phyloP scores from a whole-genome alignment of 2,113 vertebrate genomes.

The Bambusicola thoracicus region DNA sequence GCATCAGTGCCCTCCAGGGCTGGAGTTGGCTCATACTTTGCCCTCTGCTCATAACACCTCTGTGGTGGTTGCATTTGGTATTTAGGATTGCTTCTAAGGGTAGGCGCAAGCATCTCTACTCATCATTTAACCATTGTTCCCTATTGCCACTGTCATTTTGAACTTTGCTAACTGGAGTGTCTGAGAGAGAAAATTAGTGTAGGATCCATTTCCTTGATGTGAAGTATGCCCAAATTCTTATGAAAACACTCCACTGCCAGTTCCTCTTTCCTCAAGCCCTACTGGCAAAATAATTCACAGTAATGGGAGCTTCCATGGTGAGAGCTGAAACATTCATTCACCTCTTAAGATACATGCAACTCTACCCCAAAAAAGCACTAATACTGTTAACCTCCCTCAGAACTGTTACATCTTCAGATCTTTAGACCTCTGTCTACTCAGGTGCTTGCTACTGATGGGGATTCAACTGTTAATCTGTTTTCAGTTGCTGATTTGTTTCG shows the following conservation, averaged over 20 bases:
- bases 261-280: background rate
- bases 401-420: background rate
- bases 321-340: background rate
- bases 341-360: background rate
- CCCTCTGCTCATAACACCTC: background rate
- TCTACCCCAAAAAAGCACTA: background rate
- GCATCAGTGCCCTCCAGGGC: background rate
- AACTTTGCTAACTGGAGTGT: background rate
- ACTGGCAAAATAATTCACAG: background rate
- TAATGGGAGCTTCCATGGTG: background rate
- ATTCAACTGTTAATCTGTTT: background rate
- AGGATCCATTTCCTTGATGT: background rate
- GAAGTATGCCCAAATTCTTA: background rate
- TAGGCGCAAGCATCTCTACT: background rate
- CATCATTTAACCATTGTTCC: background rate
- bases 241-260: background rate
- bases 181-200: background rate
- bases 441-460: background rate
- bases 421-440: background rate
- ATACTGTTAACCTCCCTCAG: background rate
- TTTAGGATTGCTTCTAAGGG: background rate
- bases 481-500: background rate
- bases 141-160: rapidly evolving
- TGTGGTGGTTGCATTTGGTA: rapidly evolving
- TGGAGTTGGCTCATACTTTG: rapidly evolving